These are phyloP conservation scores for Elachura formosa DNA, from an alignment of 2,113 vertebrate genomes.

Conservation along the genomic window DNA sequence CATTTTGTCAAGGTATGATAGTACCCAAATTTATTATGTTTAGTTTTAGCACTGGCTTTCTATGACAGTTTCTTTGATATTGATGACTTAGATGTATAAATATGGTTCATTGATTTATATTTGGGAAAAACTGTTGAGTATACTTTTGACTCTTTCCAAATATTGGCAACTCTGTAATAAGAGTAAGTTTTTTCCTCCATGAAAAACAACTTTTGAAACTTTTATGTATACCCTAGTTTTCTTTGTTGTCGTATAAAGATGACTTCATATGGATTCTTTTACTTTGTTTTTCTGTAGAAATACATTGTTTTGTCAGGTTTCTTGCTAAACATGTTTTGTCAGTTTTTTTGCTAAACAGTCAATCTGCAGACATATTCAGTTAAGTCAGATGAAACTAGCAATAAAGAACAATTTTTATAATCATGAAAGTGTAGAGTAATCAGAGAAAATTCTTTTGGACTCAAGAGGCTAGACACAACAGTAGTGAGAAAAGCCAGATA, in stretches of 20 bases:
- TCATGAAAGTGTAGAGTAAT: background rate
- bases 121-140: background rate
- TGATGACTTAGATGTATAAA: background rate
- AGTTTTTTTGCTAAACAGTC: background rate
- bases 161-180: background rate
- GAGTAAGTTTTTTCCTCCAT: background rate
- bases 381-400: background rate
- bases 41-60: background rate
- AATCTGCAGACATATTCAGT: background rate
- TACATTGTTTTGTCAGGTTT: background rate
- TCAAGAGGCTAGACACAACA: background rate
- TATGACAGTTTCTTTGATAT: background rate
- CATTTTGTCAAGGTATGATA: constrained; percentile 89
- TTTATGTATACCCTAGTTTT: background rate
- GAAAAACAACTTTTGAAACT: background rate
- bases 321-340: no score
- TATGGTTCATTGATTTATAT: background rate
- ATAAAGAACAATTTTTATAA: background rate
- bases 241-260: background rate
- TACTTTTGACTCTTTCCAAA: background rate
- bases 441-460: background rate
- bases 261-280: background rate
- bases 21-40: background rate
- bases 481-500: background rate
- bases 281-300: background rate